Evolutionary conservation across 2,113 vertebrate species (phyloP), one percentile per base, ranked within the genome.

Genomic region (Telmatochromis brichardi): DNA sequence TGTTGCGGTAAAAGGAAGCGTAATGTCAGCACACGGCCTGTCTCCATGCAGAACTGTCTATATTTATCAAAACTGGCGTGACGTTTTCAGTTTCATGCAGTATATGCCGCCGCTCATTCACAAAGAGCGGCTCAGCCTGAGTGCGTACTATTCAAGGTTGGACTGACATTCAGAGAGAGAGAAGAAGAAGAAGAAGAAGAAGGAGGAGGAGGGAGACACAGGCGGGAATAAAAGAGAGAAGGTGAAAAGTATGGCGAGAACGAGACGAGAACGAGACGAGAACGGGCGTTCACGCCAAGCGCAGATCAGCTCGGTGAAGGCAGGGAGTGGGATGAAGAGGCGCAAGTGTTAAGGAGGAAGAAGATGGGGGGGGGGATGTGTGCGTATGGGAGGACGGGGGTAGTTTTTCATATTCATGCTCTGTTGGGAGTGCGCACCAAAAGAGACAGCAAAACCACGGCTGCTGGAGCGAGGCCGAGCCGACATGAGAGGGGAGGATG

Each of bases 1-100:
- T 65, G 90, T 65, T 23, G 87, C 9, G 84, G 87, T 45, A 89
- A 31, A 80, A 86, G 83, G 89, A 12, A 83, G 85, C 76, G n/a
- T 82, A 54, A 71, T 88, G 87, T 88, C 79, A 80, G 84, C 83
- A 86, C 83, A 81, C 54, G 28, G 86, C 90, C 87, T 89, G 90
- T 94, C 90, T 94, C 92, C 92, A 93, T 95, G 93, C 94, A 95
- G 90, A 93, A 81, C 26, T 55, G 88, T 89, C 90, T 93, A 91
- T 89, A 85, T 91, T 90, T 89, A 93, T 90, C 90, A 92, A 92
- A 51, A 92, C 57, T 65, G 76, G 33, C 6, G 80, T 87, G 90
- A 90, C 82, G 81, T 78, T 88, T 81, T 71, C 82, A 21, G 54
- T 80, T 85, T 91, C 93, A 93, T 95, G 93, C 92, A 92, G 86